Evolutionary conservation across 2,888 invertebrate species (phyloP).

Genomic region (Tetrapedia diversipes): DNA sequence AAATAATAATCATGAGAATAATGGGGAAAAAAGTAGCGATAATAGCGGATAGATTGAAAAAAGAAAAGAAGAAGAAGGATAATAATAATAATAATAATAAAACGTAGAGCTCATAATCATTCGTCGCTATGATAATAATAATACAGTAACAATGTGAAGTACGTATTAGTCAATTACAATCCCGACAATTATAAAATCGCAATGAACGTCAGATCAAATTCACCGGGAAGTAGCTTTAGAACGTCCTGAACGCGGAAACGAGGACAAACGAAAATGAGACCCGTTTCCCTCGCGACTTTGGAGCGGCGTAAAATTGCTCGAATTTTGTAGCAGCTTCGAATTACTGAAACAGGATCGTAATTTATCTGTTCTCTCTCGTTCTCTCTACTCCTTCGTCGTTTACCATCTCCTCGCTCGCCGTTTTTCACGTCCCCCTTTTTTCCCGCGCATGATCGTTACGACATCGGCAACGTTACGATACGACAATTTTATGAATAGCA

Average conservation of each 20-base stretch:
- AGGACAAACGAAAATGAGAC: neutral
- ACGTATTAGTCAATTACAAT: conserved; percentile 64
- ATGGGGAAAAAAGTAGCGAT: conserved; percentile 65
- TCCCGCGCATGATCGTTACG: conserved; percentile 26
- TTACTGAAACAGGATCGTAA: conserved; percentile 13
- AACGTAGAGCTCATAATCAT: conserved; percentile 61
- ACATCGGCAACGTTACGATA: conserved; percentile 30
- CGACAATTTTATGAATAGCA: conserved; percentile 35
- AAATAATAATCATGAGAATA: conserved; percentile 68
- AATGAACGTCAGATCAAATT: conserved; percentile 53
- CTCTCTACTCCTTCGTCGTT: neutral
- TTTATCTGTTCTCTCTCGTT: neutral
- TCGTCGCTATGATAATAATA: conserved; percentile 66
- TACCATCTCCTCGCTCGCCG: neutral
- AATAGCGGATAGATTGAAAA: conserved; percentile 71
- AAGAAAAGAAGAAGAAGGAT: conserved; percentile 50
- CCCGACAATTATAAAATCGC: conserved; percentile 44
- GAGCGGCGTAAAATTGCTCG: conserved; percentile 20
- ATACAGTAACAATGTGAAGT: conserved; percentile 75
- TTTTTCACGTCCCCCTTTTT: conserved; percentile 10
- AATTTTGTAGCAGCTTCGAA: conserved; percentile 20
- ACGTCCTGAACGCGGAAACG: conserved; percentile 1
- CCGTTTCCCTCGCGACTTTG: conserved; percentile 9
- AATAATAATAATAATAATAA: conserved; percentile 62
- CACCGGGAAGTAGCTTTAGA: neutral